Percentiles rank a stretch among this genome's conserved stretches.
Conservation (phyloP, 2,888 invertebrate species). For the Ornithoptera alexandrae region DNA sequence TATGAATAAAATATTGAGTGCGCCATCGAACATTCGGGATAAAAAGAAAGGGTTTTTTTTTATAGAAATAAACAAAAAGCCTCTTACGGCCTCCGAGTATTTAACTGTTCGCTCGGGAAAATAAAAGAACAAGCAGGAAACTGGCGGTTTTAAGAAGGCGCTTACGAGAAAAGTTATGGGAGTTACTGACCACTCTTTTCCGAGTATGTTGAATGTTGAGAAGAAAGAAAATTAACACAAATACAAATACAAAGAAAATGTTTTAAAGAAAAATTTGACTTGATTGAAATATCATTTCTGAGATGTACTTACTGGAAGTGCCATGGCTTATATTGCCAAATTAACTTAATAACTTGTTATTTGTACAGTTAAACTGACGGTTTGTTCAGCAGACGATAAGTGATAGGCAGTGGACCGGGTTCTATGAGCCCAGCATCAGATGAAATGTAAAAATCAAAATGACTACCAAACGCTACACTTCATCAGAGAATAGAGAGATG, state of each 20-base stretch:
- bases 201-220: conserved; percentile 12
- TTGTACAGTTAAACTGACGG: background rate
- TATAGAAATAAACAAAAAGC: conserved; percentile 24
- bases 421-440: too few relatives aligned
- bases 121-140: conserved; percentile 16
- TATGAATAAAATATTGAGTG: conserved; percentile 30
- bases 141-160: conserved; percentile 24
- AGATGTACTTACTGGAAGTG: background rate
- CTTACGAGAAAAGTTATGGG: conserved; percentile 27
- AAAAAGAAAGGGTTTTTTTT: conserved; percentile 23
- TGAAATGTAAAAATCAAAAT: too few relatives aligned
- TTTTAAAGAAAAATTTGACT: background rate
- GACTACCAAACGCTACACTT: too few relatives aligned
- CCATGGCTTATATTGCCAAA: background rate
- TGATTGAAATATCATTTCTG: background rate
- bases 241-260: conserved; percentile 15
- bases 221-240: conserved; percentile 15
- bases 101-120: conserved; percentile 21
- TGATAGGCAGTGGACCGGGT: too few relatives aligned
- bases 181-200: conserved; percentile 25
- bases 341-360: background rate
- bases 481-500: too few relatives aligned
- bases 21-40: conserved; percentile 18
- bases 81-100: conserved; percentile 21
- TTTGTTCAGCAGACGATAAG: too few relatives aligned